Conservation (phyloP, 2,797 vertebrate genomes). For the Diceros bicornis region DNA sequence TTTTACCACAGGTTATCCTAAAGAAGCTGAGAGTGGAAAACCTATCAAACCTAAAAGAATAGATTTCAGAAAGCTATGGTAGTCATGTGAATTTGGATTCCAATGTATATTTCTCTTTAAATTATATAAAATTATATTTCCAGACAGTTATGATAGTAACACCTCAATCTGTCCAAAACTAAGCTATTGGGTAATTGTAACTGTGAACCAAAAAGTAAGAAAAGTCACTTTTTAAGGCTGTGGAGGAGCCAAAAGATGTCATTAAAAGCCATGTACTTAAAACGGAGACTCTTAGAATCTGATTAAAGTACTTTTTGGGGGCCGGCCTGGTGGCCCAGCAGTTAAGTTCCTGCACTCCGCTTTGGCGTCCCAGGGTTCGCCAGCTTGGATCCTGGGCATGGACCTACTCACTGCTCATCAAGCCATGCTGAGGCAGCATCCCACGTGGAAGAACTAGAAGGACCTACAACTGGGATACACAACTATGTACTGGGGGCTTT, state of each 20-base stretch:
- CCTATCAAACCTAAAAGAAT: background rate
- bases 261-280: conserved; percentile 39
- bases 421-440: too few species aligned
- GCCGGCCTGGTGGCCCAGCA: too few species aligned
- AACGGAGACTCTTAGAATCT: background rate
- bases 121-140: conserved; percentile 50
- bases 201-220: conserved; percentile 21
- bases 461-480: too few species aligned
- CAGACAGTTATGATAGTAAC: background rate
- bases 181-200: conserved; percentile 16
- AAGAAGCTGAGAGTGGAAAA: background rate
- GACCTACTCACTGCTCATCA: too few species aligned
- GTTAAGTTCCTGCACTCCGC: too few species aligned
- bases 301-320: conserved; percentile 27
- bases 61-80: background rate
- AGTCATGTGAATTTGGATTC: background rate
- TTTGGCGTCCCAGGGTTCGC: too few species aligned
- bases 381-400: too few species aligned
- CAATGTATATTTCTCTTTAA: background rate
- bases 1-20: background rate
- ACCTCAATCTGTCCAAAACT: conserved; percentile 1
- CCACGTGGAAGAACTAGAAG: too few species aligned
- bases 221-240: conserved; percentile 45
- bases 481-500: too few species aligned
- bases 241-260: background rate